Percentiles rank a stretch among this genome's conserved stretches.
phyloP scores from a whole-genome alignment of 2,113 vertebrate genomes.

The Gymnogyps californianus region DNA sequence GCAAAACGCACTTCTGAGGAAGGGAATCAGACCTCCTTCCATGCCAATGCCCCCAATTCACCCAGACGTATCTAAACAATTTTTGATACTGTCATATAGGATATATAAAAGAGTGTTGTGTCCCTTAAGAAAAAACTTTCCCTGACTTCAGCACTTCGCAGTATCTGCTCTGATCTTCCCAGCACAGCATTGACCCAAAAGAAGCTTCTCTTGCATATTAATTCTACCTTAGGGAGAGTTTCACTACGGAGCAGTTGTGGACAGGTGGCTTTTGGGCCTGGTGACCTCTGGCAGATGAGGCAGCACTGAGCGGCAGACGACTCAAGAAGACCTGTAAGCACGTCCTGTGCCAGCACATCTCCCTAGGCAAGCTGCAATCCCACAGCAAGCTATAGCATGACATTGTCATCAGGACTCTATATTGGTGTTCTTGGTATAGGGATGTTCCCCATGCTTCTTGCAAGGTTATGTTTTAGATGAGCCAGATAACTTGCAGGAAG shows the following conservation, averaged over 20 bases:
- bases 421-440: neutral
- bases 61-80: neutral
- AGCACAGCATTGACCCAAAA: neutral
- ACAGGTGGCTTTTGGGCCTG: neutral
- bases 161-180: neutral
- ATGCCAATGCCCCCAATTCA: neutral
- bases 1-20: neutral
- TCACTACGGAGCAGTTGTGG: fast-evolving
- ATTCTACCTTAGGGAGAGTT: neutral
- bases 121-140: neutral
- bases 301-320: neutral
- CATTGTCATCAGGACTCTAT: neutral
- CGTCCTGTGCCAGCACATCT: neutral
- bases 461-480: neutral
- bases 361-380: neutral
- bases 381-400: neutral
- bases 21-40: neutral
- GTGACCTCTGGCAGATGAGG: neutral
- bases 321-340: neutral
- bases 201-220: neutral
- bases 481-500: neutral
- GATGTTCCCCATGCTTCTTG: neutral
- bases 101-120: no score
- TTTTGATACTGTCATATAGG: neutral
- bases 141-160: neutral